Conservation (phyloP, 2,113 vertebrate species). For the Syrmaticus mikado region DNA sequence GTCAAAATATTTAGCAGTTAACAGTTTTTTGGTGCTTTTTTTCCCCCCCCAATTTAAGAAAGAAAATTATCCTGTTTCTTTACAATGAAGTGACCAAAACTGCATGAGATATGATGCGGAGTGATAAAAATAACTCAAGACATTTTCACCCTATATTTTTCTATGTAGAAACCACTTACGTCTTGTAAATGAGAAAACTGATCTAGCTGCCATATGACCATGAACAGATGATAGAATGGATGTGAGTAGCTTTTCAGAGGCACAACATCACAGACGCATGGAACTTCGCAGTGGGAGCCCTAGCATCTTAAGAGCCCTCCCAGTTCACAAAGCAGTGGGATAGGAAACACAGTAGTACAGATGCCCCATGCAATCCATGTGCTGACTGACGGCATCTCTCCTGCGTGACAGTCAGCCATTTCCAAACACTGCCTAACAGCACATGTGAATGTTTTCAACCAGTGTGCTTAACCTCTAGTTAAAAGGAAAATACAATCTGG, state of each 20-base stretch:
- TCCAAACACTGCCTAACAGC: background rate
- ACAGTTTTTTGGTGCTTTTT: background rate
- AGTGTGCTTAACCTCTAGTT: slow-evolving; percentile 17
- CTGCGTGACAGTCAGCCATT: background rate
- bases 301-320: rapidly evolving
- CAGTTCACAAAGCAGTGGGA: background rate
- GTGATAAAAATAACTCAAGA: background rate
- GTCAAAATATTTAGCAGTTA: background rate
- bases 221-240: background rate
- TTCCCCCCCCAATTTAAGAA: background rate
- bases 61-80: background rate
- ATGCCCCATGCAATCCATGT: rapidly evolving
- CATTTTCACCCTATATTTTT: background rate
- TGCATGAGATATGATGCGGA: background rate
- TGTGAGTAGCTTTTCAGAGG: background rate
- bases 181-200: background rate
- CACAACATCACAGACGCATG: rapidly evolving
- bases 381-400: background rate
- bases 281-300: rapidly evolving
- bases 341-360: background rate
- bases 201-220: background rate
- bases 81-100: background rate
- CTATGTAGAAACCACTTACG: background rate
- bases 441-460: background rate
- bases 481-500: slow-evolving; percentile 61